A percentile compares a stretch with the other conserved stretches of the same genome.
Conservation (phyloP, 2,888 invertebrate genomes). For the Drosophila antonietae region DNA sequence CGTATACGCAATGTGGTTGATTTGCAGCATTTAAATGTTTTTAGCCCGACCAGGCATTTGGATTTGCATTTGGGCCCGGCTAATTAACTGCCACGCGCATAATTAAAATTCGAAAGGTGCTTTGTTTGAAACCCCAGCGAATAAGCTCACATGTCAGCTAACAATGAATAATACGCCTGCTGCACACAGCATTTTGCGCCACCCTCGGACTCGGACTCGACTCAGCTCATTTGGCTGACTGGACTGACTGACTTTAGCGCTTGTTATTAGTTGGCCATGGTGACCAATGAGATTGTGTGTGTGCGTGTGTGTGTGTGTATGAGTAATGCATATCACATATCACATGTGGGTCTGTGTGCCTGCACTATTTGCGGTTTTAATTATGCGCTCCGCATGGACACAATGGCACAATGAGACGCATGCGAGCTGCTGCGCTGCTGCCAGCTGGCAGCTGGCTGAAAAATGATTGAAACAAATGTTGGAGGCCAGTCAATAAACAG, state of each 20-base stretch:
- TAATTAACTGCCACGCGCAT: constrained; percentile 58
- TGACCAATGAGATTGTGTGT: constrained; percentile 48
- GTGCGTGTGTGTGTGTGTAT: background rate
- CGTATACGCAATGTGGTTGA: constrained; percentile 65
- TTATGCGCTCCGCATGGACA: constrained; percentile 51
- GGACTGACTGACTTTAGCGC: constrained; percentile 47
- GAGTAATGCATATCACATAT: constrained; percentile 32
- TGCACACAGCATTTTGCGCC: constrained; percentile 2
- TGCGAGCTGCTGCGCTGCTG: constrained; percentile 22
- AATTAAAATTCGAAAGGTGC: constrained; percentile 52
- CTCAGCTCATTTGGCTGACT: constrained; percentile 47
- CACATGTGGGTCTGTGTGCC: constrained; percentile 12
- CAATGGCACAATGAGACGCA: constrained; percentile 49
- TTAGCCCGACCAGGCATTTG: constrained; percentile 11
- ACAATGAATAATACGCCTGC: constrained; percentile 47
- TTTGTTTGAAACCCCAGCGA: constrained; percentile 12
- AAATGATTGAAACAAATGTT: constrained; percentile 58
- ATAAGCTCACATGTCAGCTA: constrained; percentile 48
- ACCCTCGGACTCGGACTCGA: constrained; percentile 2
- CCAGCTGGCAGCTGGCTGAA: constrained; percentile 26
- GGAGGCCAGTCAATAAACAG: constrained; percentile 25
- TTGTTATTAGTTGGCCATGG: constrained; percentile 48
- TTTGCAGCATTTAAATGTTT: constrained; percentile 20
- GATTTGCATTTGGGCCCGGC: constrained; percentile 29
- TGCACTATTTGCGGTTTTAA: constrained; percentile 63